Base-by-base conservation (phyloP, 2,113 vertebrate genomes). In the Prionailurus bengalensis region DNA sequence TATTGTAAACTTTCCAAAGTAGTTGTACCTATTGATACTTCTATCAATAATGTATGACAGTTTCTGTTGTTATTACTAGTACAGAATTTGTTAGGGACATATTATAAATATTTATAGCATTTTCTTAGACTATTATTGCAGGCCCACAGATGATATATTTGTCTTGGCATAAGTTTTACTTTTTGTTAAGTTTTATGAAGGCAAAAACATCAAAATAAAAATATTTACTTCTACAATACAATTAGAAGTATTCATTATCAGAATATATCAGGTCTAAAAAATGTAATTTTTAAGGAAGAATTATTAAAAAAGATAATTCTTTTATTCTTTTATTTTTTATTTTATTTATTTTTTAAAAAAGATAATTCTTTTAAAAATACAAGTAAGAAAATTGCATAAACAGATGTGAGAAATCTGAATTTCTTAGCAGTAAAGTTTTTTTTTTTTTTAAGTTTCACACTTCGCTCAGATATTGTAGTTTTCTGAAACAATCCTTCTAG, bases 391-490 rank as follows among this genome's bases (percentile, higher is more conserved):
- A 42, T 63, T 78, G 1, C 16, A 63, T n/a, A 92, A 73, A 82
- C 27, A 36, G n/a, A 70, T 36, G 65, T 14, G 61, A 66, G 4
- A 87, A 94, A 91, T 63, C 27, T 33, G 42, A 94, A 74, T 91
- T n/a, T 94, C 2, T 19, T 92, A 95, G 31, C 51, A 31, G 23
- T 91, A 13, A 95, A 65, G 3, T 39, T 89, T 78, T 39, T 89
- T 39, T 76, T 78, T 48, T 78, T 31, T 33, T 71, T 36, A 1
- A 51, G 5, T 66, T 93, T 92, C 16, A 84, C 7, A 45, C 16
- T 94, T 96, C 89, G 13, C 31, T 91, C 21, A 94, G 61, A 87
- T 89, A 89, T 70, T 97, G 23, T 33, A 61, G 12, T 71, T 95
- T 86, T 87, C 76, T 74, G 53, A 92, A 89, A 15, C 14, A 70